Conservation (phyloP, 2,888 invertebrate genomes). For the Celastrina argiolus region DNA sequence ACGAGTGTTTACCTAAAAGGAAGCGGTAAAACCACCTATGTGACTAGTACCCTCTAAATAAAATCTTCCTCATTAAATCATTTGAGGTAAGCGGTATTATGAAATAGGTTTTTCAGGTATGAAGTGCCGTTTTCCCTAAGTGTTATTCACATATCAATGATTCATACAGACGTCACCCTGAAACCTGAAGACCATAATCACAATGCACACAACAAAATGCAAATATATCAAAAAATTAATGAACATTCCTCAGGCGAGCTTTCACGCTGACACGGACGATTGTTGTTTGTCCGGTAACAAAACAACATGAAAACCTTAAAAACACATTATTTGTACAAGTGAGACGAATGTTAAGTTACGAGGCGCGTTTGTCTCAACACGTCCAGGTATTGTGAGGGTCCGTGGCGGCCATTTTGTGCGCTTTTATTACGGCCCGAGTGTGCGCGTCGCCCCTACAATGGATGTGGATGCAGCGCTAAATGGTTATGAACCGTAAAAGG, state of each 20-base stretch:
- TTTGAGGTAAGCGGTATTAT: not conserved
- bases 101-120: not conserved
- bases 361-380: slow-evolving; percentile 65
- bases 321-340: slow-evolving; percentile 76
- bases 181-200: too few species aligned
- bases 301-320: slow-evolving; percentile 77
- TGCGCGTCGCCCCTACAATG: slow-evolving; percentile 45
- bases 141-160: not conserved
- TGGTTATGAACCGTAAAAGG: slow-evolving; percentile 58
- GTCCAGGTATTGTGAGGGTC: slow-evolving; percentile 29
- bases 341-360: slow-evolving; percentile 75
- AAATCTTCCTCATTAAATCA: too few species aligned
- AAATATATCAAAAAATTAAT: not conserved
- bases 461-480: slow-evolving; percentile 46
- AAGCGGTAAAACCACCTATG: not conserved
- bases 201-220: not conserved
- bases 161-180: too few species aligned
- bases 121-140: not conserved
- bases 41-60: not conserved
- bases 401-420: slow-evolving; percentile 54
- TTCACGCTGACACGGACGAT: slow-evolving; percentile 50
- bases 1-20: too few species aligned
- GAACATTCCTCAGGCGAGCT: slow-evolving; percentile 35
- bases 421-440: slow-evolving; percentile 57
- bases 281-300: slow-evolving; percentile 74